Base-by-base conservation (phyloP, 2,888 invertebrate species). In the Plagiodera versicolora region DNA sequence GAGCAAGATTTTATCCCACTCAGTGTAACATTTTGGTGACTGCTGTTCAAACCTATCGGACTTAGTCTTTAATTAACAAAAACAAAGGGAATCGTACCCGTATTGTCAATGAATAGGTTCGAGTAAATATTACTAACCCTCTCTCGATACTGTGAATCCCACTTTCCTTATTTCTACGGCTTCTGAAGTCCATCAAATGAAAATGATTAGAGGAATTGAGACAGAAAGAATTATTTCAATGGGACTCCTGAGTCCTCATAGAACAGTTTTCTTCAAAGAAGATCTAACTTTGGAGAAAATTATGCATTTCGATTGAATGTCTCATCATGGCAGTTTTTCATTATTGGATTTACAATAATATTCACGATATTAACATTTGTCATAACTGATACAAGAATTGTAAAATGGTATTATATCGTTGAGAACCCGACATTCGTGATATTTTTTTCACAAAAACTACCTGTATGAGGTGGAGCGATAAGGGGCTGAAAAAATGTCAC, bases 1-100 rank as follows among this genome's bases (percentile, higher is more conserved):
- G 6, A 24, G 24, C 24, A 3, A 24, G 3, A 3, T 24, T 24
- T 6, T 3, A 24, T 14, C 2, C 16, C 16, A 39, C 2, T 39
- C n/a, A 16, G 20, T 5, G 2, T n/a, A 16, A 68, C 54, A 61
- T 66, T 63, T 71, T 73, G 59, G 54, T 66, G 32, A 62, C 51
- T 65, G 46, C 70, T 69, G 70, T 28, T 57, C 58, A 46, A 56
- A 61, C 62, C 67, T 70, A 74, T 74, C 71, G 72, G 74, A 72
- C 72, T 67, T 65, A 72, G 75, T 77, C 78, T 77, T 78, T 78
- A 78, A 78, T 78, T 78, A 78, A 75, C 71, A 73, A 75, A 78
- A 76, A 77, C 75, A 77, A 78, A 78, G 76, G 73, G 75, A 70
- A 71, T 70, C 71, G 68, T 74, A 72, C 77, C 77, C 77, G 76